Percentiles rank a stretch among this genome's conserved stretches.
Evolutionary conservation across 2,113 vertebrate genomes (phyloP).

Genomic region (Tetrax tetrax): DNA sequence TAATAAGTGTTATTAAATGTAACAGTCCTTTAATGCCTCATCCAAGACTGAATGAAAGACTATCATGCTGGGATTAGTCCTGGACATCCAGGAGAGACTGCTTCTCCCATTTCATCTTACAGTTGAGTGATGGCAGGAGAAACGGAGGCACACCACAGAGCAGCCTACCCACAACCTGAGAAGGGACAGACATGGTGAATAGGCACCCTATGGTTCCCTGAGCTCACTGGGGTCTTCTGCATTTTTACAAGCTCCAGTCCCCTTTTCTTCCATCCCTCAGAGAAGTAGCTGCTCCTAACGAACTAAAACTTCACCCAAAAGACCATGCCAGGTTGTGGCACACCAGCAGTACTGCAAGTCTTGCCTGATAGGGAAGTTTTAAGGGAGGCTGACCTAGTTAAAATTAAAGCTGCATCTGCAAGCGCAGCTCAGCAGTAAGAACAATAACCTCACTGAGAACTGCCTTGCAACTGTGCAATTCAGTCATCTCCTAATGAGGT

Average conservation of each 20-base stretch:
- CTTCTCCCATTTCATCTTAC: neutral
- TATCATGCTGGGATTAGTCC: neutral
- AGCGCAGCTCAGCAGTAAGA: neutral
- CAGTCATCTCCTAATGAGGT: neutral
- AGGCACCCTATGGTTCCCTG: rapidly evolving
- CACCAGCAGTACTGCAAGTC: neutral
- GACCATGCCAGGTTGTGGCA: rapidly evolving
- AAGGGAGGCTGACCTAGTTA: neutral
- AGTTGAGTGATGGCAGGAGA: neutral
- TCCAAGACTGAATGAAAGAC: neutral
- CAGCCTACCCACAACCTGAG: rapidly evolving
- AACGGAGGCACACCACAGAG: neutral
- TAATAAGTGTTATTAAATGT: neutral
- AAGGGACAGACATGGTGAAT: rapidly evolving
- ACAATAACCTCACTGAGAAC: neutral
- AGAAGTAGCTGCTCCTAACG: neutral
- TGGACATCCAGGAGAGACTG: neutral
- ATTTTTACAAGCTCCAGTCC: neutral
- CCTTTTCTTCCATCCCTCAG: neutral
- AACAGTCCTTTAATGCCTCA: neutral
- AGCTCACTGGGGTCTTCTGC: neutral
- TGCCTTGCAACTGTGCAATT: neutral
- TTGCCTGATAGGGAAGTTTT: neutral
- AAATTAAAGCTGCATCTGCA: neutral
- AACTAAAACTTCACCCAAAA: neutral